Evolutionary conservation across 2,888 invertebrate genomes (phyloP).

Genomic region (Xylota sylvarum): DNA sequence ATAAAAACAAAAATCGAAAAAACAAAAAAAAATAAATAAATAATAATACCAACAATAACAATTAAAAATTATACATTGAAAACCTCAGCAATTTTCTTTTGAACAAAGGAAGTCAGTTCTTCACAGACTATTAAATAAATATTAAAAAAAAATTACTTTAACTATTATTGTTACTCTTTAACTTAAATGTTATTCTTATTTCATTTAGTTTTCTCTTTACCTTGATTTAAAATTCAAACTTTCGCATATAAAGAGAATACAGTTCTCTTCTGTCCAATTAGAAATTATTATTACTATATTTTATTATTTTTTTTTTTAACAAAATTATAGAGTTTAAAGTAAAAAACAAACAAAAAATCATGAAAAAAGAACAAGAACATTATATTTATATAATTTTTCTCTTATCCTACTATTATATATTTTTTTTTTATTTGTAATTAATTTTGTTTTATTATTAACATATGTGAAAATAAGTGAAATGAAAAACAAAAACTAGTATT

Average conservation of each 20-base stretch:
- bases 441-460: conserved; percentile 77
- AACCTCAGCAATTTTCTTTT: conserved; percentile 22
- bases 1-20: conserved; percentile 78
- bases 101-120: conserved; percentile 46
- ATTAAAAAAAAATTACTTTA: conserved; percentile 17
- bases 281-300: conserved; percentile 50
- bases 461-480: conserved; percentile 60
- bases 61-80: conserved; percentile 62
- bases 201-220: conserved; percentile 56
- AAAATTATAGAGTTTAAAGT: conserved; percentile 53
- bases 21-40: conserved; percentile 42
- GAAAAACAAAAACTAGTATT: conserved; percentile 48
- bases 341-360: conserved; percentile 21
- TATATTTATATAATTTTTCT: conserved; percentile 71
- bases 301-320: conserved; percentile 47
- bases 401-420: conserved; percentile 60
- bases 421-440: conserved; percentile 72
- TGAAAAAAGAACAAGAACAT: conserved; percentile 54
- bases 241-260: conserved; percentile 26
- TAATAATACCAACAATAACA: conserved; percentile 46
- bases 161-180: conserved; percentile 51
- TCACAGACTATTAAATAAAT: conserved; percentile 18
- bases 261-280: conserved; percentile 58
- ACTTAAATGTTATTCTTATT: conserved; percentile 53
- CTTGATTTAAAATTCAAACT: conserved; percentile 46